These are phyloP conservation scores for Agonopterix arenella DNA, from an alignment of 2,888 invertebrate genomes.

Conservation along the genomic window DNA sequence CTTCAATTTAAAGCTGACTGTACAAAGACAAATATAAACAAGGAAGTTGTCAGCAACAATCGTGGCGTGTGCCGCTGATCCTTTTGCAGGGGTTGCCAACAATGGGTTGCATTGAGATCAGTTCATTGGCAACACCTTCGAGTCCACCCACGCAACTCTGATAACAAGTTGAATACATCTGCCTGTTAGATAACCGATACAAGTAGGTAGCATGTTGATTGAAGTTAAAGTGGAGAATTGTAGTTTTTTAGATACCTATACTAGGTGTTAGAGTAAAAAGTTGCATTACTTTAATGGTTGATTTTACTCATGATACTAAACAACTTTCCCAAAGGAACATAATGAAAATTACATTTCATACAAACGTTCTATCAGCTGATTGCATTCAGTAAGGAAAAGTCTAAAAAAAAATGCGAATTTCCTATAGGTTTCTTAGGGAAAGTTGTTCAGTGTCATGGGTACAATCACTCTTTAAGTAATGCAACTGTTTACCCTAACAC, in stretches of 20 bases:
- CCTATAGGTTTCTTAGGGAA: too few species aligned
- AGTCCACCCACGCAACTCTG: constrained; percentile 63
- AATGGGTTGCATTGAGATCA: constrained; percentile 61
- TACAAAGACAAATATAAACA: constrained; percentile 45
- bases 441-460: too few species aligned
- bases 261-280: too few species aligned
- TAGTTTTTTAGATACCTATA: constrained; percentile 2
- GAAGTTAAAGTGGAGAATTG: constrained; percentile 1
- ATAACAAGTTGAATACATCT: constrained; percentile 72
- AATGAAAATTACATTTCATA: too few species aligned
- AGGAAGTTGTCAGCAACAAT: constrained; percentile 53
- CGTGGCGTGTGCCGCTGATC: constrained; percentile 45
- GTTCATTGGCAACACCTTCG: constrained; percentile 56
- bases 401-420: too few species aligned
- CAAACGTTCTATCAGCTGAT: too few species aligned
- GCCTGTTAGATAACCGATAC: constrained; percentile 49
- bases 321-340: too few species aligned
- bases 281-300: too few species aligned
- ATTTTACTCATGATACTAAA: too few species aligned
- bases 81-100: constrained; percentile 53
- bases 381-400: too few species aligned
- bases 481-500: too few species aligned
- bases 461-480: too few species aligned
- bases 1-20: constrained; percentile 14
- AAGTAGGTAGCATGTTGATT: constrained; percentile 23